Percentiles rank a stretch among this genome's conserved stretches.
phyloP scores from a whole-genome alignment of 2,113 vertebrate genomes.

The Pterocles gutturalis region DNA sequence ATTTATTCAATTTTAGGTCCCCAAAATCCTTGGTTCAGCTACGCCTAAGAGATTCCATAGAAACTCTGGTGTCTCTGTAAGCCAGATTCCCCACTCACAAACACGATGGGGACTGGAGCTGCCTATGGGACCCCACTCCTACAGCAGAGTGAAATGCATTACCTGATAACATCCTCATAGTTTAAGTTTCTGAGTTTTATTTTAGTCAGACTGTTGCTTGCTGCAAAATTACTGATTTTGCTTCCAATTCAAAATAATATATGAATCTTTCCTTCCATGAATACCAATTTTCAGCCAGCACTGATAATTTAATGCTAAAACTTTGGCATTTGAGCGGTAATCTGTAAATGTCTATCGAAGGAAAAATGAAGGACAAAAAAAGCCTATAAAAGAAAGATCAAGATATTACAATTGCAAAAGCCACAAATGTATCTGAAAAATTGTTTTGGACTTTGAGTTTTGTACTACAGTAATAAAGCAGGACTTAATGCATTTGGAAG shows the following conservation, averaged over 20 bases:
- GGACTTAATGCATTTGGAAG: background rate
- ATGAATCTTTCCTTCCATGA: background rate
- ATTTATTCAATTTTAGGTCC: background rate
- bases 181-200: background rate
- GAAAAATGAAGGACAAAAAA: background rate
- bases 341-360: background rate
- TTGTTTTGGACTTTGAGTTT: background rate
- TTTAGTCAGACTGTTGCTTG: background rate
- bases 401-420: background rate
- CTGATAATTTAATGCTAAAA: background rate
- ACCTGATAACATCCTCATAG: background rate
- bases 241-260: background rate
- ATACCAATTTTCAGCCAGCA: background rate
- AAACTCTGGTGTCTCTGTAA: background rate
- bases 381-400: background rate
- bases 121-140: background rate
- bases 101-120: background rate
- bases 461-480: background rate
- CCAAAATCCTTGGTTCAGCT: background rate
- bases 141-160: background rate
- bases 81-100: background rate
- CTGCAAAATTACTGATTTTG: background rate
- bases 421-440: background rate
- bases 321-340: background rate
- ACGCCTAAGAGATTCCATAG: rapidly evolving